These are phyloP conservation scores for Stylophora pistillata DNA, from an alignment of 64 coral and sea anemone genomes.

Conservation along the genomic window DNA sequence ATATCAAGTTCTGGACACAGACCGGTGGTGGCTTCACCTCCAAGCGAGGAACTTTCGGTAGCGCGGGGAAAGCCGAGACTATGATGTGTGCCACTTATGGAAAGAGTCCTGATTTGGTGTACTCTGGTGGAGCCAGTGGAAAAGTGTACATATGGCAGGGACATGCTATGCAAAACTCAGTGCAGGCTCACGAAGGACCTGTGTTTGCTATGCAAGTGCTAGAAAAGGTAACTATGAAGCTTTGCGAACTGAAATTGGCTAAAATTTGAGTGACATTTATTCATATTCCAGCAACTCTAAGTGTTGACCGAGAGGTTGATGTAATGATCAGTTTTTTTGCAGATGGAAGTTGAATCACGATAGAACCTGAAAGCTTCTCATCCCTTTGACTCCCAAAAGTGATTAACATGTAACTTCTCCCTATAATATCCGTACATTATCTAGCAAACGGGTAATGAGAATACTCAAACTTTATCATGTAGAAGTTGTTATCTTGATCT, in stretches of 20 bases:
- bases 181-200: conserved; percentile 93
- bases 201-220: conserved; percentile 97
- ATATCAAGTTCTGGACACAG: conserved; percentile 99
- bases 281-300: too few species aligned
- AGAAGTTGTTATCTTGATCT: too few species aligned
- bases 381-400: too few species aligned
- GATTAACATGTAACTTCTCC: too few species aligned
- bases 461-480: too few species aligned
- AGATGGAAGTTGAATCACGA: too few species aligned
- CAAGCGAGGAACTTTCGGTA: conserved; percentile 94
- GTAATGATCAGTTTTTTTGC: too few species aligned
- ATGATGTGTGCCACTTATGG: conserved; percentile 99
- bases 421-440: too few species aligned
- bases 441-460: too few species aligned
- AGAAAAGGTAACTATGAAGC: conserved; percentile 78
- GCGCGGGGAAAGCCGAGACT: conserved; percentile 82
- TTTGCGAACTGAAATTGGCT: background rate
- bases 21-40: conserved; percentile 98
- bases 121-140: conserved; percentile 89
- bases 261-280: too few species aligned
- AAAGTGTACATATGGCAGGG: conserved; percentile 95
- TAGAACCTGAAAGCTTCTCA: too few species aligned
- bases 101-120: conserved; percentile 74
- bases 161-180: conserved; percentile 66
- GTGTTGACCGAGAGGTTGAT: too few species aligned